A percentile compares a stretch with the other conserved stretches of the same genome.
These are phyloP conservation scores for Oscheius sp. DNA, from an alignment of 2,888 invertebrate genomes.

Conservation along the genomic window DNA sequence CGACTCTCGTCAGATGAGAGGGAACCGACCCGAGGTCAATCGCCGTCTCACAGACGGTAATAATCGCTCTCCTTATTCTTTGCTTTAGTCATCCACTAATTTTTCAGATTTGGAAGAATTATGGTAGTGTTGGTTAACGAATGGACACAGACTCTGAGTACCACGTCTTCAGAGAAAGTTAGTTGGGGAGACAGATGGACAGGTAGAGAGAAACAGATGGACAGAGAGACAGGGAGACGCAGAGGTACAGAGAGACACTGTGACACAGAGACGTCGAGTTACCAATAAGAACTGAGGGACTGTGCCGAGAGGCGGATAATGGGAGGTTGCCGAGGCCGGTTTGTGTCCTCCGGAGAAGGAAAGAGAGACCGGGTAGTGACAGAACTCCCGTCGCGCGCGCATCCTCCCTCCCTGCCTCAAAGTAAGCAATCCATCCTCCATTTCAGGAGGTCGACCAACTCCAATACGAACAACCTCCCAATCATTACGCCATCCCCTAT, in stretches of 20 bases:
- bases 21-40: slow-evolving; percentile 21
- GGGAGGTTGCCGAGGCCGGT: slow-evolving; percentile 32
- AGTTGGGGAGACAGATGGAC: not conserved
- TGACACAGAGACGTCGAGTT: not conserved
- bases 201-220: not conserved
- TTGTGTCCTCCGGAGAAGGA: slow-evolving; percentile 11
- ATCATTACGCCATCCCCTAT: slow-evolving; percentile 25
- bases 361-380: slow-evolving; percentile 26
- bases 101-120: not conserved
- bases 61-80: slow-evolving; percentile 3
- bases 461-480: slow-evolving; percentile 22
- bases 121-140: not conserved
- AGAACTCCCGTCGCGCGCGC: slow-evolving; percentile 29
- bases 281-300: slow-evolving; percentile 13
- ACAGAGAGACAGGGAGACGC: not conserved
- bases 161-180: not conserved
- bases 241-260: not conserved
- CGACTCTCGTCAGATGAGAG: slow-evolving; percentile 21
- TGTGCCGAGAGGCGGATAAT: slow-evolving; percentile 29
- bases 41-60: slow-evolving; percentile 2
- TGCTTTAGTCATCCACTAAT: not conserved
- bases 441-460: not conserved
- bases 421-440: not conserved
- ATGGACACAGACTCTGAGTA: not conserved
- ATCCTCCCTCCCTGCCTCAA: not conserved